phyloP scores from a whole-genome alignment of 1,140 invertebrate genomes.

The Triops longicaudatus region DNA sequence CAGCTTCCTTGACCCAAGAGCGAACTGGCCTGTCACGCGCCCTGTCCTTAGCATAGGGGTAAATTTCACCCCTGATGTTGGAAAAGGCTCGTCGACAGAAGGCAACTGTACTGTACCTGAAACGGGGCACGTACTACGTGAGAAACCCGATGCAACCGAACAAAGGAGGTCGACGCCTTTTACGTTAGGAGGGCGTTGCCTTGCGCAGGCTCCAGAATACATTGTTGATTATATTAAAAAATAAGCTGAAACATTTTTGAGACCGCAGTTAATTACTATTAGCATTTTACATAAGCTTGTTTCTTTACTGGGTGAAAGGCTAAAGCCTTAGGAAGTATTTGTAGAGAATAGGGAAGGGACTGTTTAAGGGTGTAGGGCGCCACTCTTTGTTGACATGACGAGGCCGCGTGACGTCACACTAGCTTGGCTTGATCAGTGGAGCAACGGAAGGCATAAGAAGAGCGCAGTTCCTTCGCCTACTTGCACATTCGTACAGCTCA shows the following conservation, averaged over 20 bases:
- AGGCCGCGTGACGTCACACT: not conserved
- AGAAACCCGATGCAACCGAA: not conserved
- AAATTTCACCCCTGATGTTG: not conserved
- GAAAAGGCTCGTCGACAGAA: too few species aligned
- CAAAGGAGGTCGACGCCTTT: slow-evolving; percentile 8
- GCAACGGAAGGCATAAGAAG: not conserved
- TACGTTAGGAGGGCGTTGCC: not conserved
- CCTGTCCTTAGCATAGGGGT: not conserved
- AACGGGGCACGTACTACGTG: not conserved
- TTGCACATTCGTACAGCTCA: not conserved
- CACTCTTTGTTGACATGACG: not conserved
- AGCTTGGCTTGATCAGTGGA: not conserved
- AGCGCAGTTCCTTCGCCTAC: not conserved
- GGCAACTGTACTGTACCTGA: not conserved
- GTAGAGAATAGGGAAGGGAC: not conserved
- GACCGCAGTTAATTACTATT: too few species aligned
- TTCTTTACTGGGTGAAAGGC: too few species aligned
- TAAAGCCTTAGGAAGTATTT: not conserved
- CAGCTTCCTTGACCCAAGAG: not conserved
- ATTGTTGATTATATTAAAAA: not conserved
- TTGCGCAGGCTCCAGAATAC: not conserved
- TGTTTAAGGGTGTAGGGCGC: not conserved
- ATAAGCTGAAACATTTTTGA: not conserved
- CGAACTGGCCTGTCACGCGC: not conserved
- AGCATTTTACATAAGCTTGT: too few species aligned